Percentiles rank a stretch among this genome's conserved stretches.
These are phyloP conservation scores for Sisyra nigra DNA, from an alignment of 2,888 invertebrate species.

Conservation along the genomic window DNA sequence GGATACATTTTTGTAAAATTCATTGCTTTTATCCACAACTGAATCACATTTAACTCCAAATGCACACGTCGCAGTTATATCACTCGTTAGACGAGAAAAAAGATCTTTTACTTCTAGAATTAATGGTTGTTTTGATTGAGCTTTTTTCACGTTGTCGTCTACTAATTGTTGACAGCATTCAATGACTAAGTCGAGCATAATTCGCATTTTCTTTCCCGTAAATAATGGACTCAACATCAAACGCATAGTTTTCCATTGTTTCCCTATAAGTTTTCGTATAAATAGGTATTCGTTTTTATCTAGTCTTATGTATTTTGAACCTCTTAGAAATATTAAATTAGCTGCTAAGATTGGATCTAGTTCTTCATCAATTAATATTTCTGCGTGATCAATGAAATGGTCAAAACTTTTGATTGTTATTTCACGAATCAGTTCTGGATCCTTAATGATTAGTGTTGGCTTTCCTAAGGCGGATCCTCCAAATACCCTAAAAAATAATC, in stretches of 20 bases:
- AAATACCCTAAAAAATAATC: no score
- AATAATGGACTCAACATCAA: background rate
- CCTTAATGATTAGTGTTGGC: no score
- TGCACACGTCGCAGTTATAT: slow-evolving; percentile 1
- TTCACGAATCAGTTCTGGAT: no score
- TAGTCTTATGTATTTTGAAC: no score
- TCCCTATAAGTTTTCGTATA: no score
- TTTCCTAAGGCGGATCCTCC: no score
- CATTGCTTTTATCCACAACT: background rate
- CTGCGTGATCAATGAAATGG: no score
- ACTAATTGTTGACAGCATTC: background rate
- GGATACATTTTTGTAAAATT: background rate
- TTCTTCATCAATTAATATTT: no score
- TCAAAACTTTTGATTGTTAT: no score
- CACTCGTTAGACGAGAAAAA: background rate
- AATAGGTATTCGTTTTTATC: no score
- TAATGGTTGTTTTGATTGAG: background rate
- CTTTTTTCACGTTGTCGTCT: background rate
- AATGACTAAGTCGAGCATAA: background rate
- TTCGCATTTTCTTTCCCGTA: background rate
- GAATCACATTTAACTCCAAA: slow-evolving; percentile 1
- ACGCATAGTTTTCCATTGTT: background rate
- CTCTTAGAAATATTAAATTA: no score
- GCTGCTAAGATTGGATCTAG: no score
- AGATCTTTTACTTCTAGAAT: slow-evolving; percentile 1